Evolutionary conservation across 2,797 vertebrate species (phyloP).

Genomic region (Myotis findleyi): DNA sequence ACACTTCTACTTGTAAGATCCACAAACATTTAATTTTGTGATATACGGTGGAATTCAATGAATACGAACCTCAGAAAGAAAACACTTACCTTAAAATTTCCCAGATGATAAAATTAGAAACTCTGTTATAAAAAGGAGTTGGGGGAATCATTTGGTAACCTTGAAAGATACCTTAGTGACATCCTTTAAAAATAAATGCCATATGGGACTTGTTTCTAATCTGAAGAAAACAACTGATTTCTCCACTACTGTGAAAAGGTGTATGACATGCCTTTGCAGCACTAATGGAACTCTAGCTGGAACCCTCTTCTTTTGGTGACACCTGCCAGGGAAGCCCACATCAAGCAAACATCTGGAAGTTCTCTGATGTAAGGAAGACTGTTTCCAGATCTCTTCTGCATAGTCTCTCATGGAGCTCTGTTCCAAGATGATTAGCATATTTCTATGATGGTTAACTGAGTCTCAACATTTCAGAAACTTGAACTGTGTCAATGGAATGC

Average conservation of each 20-base stretch:
- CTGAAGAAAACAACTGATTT: conserved; percentile 29
- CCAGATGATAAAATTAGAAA: conserved; percentile 50
- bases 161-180: conserved; percentile 57
- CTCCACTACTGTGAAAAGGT: conserved; percentile 41
- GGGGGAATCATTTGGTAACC: conserved; percentile 37
- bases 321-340: conserved; percentile 58
- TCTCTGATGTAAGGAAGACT: conserved; percentile 52
- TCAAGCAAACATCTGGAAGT: conserved; percentile 68
- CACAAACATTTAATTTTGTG: background rate
- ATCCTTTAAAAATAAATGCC: conserved; percentile 63
- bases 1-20: background rate
- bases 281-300: conserved; percentile 61
- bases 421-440: conserved; percentile 56
- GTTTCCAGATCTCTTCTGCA: background rate
- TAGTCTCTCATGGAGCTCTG: background rate
- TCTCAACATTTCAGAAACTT: conserved; percentile 53
- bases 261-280: conserved; percentile 51
- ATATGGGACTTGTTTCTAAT: conserved; percentile 56
- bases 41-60: background rate
- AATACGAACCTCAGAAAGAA: background rate
- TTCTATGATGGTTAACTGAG: conserved; percentile 7
- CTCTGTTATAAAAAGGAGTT: conserved; percentile 5
- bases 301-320: conserved; percentile 29
- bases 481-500: background rate
- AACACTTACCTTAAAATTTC: conserved; percentile 11